Evolutionary conservation across 2,113 vertebrate species (phyloP).

Genomic region (pig (Sus scrofa)): DNA sequence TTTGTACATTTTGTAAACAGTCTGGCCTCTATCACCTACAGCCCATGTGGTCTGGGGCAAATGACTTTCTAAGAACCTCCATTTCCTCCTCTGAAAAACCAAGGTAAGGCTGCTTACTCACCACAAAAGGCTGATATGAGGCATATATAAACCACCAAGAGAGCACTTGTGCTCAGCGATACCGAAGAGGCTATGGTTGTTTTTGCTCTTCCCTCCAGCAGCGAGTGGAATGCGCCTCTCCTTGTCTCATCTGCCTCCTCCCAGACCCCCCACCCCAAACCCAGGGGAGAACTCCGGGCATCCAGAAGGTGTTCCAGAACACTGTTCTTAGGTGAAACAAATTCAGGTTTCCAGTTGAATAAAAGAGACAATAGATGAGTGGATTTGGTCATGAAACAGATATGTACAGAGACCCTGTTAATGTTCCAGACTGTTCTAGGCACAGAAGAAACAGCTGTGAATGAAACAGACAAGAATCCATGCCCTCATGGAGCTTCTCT

Average conservation of each 20-base stretch:
- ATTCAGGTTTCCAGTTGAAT: neutral
- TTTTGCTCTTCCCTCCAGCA: neutral
- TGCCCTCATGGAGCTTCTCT: neutral
- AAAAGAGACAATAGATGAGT: neutral
- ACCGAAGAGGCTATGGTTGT: no score
- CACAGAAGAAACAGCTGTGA: neutral
- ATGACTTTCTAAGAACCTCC: neutral
- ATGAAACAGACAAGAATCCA: neutral
- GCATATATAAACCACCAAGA: neutral
- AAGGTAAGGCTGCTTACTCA: neutral
- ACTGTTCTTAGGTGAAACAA: constrained; percentile 2
- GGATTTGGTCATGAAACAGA: neutral
- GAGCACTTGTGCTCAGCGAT: neutral
- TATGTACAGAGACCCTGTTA: neutral
- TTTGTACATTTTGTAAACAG: neutral
- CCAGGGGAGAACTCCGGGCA: neutral
- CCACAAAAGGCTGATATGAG: neutral
- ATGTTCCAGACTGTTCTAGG: neutral
- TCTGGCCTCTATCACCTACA: neutral
- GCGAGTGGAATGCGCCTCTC: no score
- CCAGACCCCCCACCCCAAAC: neutral
- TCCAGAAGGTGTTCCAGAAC: neutral
- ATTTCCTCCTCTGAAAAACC: neutral
- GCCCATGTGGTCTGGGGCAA: neutral
- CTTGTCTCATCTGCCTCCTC: neutral